Evolutionary conservation across 2,888 invertebrate species (phyloP), one percentile per base, ranked within the genome.

Genomic region (Cryptophagus acutangulus): DNA sequence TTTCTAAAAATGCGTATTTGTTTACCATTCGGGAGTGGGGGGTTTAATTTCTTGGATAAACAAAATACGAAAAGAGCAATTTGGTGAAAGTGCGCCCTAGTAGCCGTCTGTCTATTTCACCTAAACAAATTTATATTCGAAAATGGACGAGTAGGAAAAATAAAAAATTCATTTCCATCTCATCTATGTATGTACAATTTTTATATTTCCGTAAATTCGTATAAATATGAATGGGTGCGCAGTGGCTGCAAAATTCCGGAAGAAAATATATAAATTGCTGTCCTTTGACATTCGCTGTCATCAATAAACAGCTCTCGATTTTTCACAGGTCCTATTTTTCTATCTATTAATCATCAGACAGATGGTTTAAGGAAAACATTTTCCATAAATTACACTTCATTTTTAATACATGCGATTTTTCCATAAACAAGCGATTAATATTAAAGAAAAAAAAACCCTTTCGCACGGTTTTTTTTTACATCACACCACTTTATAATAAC

Each of bases 281-380:
- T 49, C 57, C 53, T 59, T 55, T 59, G 60, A 58, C 60, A 51
- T 55, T 54, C 51, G 49, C 59, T 57, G 55, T 58, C 61, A 58
- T 62, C 58, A 59, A 58, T 59, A 61, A 58, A 59, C 51, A 46
- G 45, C 47, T 45, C 51, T 46, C 57, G 55, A 57, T 58, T 59
- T 59, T 59, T 59, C 56, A 55, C 48, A 48, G 43, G 39, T 43
- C 42, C 54, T 48, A 51, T 55, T 53, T n/a, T 49, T 50, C 40
- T 49, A 46, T 46, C 61, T 51, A 61, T 61, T 57, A 61, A 61
- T 61, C 61, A 61, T 56, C 41, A 26, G 31, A 16, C 31, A 31
- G 15, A 31, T 31, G 31, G 26, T 26, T n/a, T 26, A 26, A 4
- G 5, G 26, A 26, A 26, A 26, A 26, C 20, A 20, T 20, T 8